Conservation (phyloP, 1,140 invertebrate genomes). For the Lutraria rhynchaena region DNA sequence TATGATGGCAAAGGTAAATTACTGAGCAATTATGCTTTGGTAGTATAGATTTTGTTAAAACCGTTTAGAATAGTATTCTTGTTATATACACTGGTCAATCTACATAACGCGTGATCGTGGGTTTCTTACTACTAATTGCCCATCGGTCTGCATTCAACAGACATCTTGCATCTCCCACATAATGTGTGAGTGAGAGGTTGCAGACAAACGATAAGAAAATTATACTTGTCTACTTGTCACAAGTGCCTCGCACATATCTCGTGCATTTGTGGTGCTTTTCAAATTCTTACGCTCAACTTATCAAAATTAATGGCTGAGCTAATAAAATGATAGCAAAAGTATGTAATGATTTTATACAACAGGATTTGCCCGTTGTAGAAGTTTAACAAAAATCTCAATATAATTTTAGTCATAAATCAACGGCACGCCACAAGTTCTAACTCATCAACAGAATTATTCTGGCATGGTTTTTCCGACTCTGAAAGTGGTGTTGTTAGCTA, state of each 20-base stretch:
- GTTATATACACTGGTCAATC: background rate
- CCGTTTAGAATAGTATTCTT: background rate
- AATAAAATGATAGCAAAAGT: no score
- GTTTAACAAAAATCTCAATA: no score
- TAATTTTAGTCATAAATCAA: constrained; percentile 35
- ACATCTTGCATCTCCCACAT: background rate
- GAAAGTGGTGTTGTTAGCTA: constrained; percentile 46
- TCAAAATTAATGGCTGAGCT: no score
- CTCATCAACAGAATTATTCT: constrained; percentile 21
- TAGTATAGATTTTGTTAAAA: background rate
- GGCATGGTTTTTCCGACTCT: constrained; percentile 59
- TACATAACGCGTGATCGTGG: background rate
- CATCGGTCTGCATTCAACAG: background rate
- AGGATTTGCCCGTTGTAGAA: no score
- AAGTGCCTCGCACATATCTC: no score
- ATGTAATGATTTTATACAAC: no score
- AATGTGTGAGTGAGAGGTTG: no score
- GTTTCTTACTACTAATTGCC: background rate
- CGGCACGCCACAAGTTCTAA: constrained; percentile 34
- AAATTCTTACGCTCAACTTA: no score
- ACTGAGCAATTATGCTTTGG: no score
- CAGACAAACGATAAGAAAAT: no score
- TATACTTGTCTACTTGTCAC: no score
- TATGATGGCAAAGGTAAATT: constrained; percentile 56
- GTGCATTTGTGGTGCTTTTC: no score